phyloP scores from a whole-genome alignment of 2,113 vertebrate genomes.

The Addax nasomaculatus region DNA sequence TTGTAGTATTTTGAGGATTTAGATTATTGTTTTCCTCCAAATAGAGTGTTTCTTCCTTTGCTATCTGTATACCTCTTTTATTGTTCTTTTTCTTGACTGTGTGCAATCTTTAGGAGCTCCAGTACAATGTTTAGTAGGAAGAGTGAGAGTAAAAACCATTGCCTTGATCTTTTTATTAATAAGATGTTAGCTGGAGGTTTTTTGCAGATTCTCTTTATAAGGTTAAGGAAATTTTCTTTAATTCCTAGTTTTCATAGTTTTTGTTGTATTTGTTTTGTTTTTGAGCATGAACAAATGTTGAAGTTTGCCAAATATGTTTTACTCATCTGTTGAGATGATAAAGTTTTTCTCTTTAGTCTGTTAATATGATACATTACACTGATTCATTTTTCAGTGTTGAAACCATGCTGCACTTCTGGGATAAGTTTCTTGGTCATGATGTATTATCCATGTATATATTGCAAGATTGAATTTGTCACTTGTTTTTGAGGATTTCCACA shows the following conservation, averaged over 20 bases:
- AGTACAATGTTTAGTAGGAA: not conserved
- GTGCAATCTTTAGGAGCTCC: not conserved
- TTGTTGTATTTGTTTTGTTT: not conserved
- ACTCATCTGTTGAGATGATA: not conserved
- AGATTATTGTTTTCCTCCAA: not conserved
- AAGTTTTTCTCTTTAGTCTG: not conserved
- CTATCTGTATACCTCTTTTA: not conserved
- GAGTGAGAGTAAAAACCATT: not conserved
- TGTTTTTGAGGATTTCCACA: not conserved
- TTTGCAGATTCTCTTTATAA: not conserved
- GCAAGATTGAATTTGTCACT: not conserved
- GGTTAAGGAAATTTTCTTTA: not conserved
- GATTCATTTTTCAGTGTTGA: not conserved
- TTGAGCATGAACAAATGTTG: not conserved
- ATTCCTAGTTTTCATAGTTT: not conserved
- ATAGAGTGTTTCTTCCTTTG: not conserved
- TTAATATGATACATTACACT: not conserved
- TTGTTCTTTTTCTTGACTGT: not conserved
- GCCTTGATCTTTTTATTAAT: not conserved
- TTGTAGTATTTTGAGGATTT: not conserved
- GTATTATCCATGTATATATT: not conserved
- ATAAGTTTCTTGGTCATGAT: not conserved
- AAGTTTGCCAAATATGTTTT: not conserved
- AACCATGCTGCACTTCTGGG: not conserved
- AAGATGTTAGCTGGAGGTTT: not conserved